phyloP scores from a whole-genome alignment of 2,113 vertebrate genomes.

The Cheilinus undulatus region DNA sequence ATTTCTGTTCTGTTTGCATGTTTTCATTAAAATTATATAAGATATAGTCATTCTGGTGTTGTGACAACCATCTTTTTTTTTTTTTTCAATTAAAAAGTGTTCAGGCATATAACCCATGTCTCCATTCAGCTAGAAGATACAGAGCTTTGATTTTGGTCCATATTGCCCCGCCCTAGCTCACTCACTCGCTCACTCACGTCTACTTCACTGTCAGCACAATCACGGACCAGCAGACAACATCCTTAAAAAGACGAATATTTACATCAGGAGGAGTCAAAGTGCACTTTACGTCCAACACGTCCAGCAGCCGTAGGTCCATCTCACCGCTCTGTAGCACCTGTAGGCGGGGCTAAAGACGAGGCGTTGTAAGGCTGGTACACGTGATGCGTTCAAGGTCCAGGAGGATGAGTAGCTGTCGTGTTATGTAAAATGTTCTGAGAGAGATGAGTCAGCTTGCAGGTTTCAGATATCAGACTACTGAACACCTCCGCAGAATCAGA shows the following conservation, averaged over 20 bases:
- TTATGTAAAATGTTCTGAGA: background rate
- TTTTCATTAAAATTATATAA: too few relatives aligned
- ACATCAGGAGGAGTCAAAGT: conserved; percentile 40
- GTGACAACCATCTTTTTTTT: too few relatives aligned
- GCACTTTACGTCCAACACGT: conserved; percentile 48
- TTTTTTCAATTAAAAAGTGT: too few relatives aligned
- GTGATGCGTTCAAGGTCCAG: conserved; percentile 9
- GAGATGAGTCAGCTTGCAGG: background rate
- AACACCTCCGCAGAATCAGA: background rate
- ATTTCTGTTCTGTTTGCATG: too few relatives aligned
- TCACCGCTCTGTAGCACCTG: conserved; percentile 67
- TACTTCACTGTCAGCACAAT: conserved; percentile 15
- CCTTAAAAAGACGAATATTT: conserved; percentile 46
- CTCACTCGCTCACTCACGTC: too few relatives aligned
- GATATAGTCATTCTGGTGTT: too few relatives aligned
- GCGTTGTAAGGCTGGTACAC: conserved; percentile 28
- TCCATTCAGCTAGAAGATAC: too few relatives aligned
- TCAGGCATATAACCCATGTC: too few relatives aligned
- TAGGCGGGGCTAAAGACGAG: conserved; percentile 28
- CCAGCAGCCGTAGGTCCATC: conserved; percentile 20
- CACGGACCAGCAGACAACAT: conserved; percentile 33
- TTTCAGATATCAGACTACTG: background rate
- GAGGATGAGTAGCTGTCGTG: conserved; percentile 21
- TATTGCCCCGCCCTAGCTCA: too few relatives aligned
- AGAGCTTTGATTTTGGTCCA: too few relatives aligned